These are phyloP conservation scores for Coptotermes formosanus DNA, from an alignment of 1,140 invertebrate genomes.

Conservation along the genomic window DNA sequence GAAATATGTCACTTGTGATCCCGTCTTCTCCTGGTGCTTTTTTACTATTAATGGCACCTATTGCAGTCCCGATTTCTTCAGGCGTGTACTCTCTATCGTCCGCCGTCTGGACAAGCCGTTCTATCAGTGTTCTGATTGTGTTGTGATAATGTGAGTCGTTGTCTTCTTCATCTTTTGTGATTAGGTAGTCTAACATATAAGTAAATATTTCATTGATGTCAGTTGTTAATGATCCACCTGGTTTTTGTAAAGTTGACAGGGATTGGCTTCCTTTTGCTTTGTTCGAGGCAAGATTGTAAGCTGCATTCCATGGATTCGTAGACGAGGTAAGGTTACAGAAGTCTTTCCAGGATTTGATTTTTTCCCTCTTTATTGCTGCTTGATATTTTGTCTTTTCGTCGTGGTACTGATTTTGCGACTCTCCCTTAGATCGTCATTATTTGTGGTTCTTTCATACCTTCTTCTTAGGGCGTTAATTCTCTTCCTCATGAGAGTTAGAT, in stretches of 20 bases:
- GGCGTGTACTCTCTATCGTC: neutral
- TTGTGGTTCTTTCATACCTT: neutral
- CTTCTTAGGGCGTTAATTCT: neutral
- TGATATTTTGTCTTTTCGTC: neutral
- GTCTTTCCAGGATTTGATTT: conserved; percentile 8
- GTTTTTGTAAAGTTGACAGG: no score
- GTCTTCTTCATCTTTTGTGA: neutral
- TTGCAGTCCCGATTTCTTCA: no score
- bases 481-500: neutral
- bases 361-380: neutral
- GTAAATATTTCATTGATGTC: neutral
- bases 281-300: neutral
- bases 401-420: neutral
- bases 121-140: neutral
- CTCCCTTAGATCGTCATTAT: neutral
- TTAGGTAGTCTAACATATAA: neutral
- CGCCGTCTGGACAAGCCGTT: neutral
- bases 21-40: no score
- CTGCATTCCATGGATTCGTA: neutral
- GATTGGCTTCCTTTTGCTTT: neutral
- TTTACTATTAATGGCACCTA: no score
- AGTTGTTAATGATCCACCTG: neutral
- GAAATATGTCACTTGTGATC: no score
- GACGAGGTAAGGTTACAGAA: neutral
- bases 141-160: no score